Conservation (phyloP, 2,113 vertebrate species). For the Macrotus californicus region DNA sequence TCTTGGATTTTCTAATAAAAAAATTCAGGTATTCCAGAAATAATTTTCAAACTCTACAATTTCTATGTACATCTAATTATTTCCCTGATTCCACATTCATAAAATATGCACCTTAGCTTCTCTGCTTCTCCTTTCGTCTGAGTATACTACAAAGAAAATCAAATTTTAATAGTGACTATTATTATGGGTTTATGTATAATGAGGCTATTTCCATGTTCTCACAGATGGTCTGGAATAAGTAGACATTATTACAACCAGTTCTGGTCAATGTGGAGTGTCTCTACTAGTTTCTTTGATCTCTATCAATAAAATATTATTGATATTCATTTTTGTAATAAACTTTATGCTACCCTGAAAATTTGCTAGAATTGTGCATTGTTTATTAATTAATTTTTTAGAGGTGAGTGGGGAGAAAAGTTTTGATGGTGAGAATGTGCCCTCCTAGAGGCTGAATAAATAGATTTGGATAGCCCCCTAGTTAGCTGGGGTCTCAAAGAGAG, state of each 20-base stretch:
- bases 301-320: slow-evolving; percentile 40
- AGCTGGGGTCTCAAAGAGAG: not conserved
- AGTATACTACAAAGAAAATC: slow-evolving; percentile 53
- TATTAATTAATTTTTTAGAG: not conserved
- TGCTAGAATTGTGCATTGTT: not conserved
- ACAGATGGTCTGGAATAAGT: slow-evolving; percentile 52
- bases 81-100: slow-evolving; percentile 20
- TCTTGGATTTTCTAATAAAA: not conserved
- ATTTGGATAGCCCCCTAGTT: not conserved
- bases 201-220: slow-evolving; percentile 51
- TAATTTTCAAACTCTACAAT: slow-evolving; percentile 18
- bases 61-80: slow-evolving; percentile 28
- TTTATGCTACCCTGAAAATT: not conserved
- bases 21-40: not conserved
- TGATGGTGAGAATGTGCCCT: not conserved
- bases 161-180: slow-evolving; percentile 65
- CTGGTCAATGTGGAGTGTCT: not conserved
- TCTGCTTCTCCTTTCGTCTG: slow-evolving; percentile 41
- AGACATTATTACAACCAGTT: not conserved
- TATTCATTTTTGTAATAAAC: slow-evolving; percentile 11
- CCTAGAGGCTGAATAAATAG: not conserved
- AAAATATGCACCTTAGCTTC: not conserved
- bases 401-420: not conserved
- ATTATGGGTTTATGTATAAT: slow-evolving; percentile 62
- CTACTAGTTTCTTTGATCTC: slow-evolving; percentile 3